Percentiles rank a stretch among this genome's conserved stretches.
phyloP scores from a whole-genome alignment of 1,140 invertebrate genomes.

The Aplysia californica region DNA sequence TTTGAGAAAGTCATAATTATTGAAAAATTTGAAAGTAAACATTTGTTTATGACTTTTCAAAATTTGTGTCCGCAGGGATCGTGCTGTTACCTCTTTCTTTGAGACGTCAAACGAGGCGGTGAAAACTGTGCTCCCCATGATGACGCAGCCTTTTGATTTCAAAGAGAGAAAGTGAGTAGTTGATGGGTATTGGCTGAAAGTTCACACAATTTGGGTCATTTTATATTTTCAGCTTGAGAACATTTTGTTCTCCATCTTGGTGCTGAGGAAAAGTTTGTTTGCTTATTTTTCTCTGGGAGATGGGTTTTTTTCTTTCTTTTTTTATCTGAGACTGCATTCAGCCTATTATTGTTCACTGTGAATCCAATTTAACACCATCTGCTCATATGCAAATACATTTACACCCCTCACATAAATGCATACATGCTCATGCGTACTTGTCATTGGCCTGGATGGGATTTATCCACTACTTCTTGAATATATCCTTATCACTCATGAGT shows the following conservation, averaged over 20 bases:
- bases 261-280: too few relatives aligned
- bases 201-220: too few relatives aligned
- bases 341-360: too few relatives aligned
- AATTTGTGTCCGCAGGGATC: slow-evolving; percentile 58
- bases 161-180: slow-evolving; percentile 61
- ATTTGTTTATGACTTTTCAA: slow-evolving; percentile 11
- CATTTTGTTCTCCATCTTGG: too few relatives aligned
- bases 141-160: slow-evolving; percentile 69
- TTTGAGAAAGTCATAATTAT: neutral
- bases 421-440: neutral
- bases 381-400: too few relatives aligned
- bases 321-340: neutral
- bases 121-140: slow-evolving; percentile 65
- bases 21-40: neutral
- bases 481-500: too few relatives aligned
- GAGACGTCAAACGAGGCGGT: slow-evolving; percentile 63
- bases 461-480: too few relatives aligned
- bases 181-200: too few relatives aligned
- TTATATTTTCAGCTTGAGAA: too few relatives aligned
- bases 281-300: too few relatives aligned
- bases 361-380: too few relatives aligned
- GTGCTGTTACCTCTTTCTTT: slow-evolving; percentile 67
- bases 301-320: neutral
- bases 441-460: neutral
- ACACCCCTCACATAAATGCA: too few relatives aligned